Evolutionary conservation across 2,113 vertebrate species (phyloP), one percentile per base, ranked within the genome.

Genomic region (Cheilinus undulatus): DNA sequence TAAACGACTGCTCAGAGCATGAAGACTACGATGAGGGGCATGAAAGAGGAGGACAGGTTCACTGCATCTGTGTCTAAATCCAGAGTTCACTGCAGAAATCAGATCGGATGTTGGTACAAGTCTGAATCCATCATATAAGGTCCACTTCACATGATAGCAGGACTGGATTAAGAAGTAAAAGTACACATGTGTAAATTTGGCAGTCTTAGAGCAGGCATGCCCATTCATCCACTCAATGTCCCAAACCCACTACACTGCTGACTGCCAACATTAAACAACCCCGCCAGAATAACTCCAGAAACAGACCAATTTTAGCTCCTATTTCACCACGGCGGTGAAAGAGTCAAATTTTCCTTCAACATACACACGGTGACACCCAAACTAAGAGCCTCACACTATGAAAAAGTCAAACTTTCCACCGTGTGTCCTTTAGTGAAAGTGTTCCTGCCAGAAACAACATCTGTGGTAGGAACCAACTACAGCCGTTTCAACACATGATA

Each of bases 401-500:
- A 54, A 62, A 53, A 46, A 42, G 17, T 5, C 6, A 70, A 75
- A 65, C 20, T 84, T 89, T 88, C 76, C 84, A 85, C 45, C 22
- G 61, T 56, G 65, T 26, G 68, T 78, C 63, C 76, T 50, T 48
- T 6, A 45, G 9, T 59, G 1, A 69, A 76, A 59, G 0, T 11
- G 9, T 27, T 74, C 49, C 63, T 60, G 73, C 83, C 80, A 86
- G 69, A 62, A 84, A 73, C 82, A 77, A 72, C 78, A 73, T 73
- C 72, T 71, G 72, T 23, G 66, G 54, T 19, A 43, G 68, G 65
- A 73, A 76, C 71, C 62, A 40, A 34, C 3, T 32, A 50, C 52
- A 43, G 38, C 34, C 30, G 65, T 43, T 24, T 66, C 45, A 52
- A 46, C 26, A 36, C 0, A 13, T 26, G 32, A 28, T 32, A 34